Percentiles rank a stretch among this genome's conserved stretches.
These are phyloP conservation scores for Entomobrya proxima DNA, from an alignment of 2,888 invertebrate species.

Conservation along the genomic window DNA sequence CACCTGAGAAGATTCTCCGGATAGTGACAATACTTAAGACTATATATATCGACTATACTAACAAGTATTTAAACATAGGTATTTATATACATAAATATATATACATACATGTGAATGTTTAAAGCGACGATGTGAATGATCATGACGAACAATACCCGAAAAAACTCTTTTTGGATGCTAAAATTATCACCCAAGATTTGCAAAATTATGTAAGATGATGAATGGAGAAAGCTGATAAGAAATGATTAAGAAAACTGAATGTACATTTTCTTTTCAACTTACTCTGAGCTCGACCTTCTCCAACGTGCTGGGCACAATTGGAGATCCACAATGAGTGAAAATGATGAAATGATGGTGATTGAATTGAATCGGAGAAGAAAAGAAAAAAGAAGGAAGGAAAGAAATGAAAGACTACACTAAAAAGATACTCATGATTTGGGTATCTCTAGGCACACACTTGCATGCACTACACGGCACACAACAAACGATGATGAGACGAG, in stretches of 20 bases:
- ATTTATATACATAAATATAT: neutral
- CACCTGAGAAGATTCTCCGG: slow-evolving; percentile 34
- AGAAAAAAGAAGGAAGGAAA: slow-evolving; percentile 36
- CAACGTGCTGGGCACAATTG: slow-evolving; percentile 68
- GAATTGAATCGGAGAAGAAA: slow-evolving; percentile 27
- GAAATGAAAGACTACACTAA: slow-evolving; percentile 32
- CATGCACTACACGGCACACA: neutral
- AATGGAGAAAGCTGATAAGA: neutral
- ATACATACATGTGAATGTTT: neutral
- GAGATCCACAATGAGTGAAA: slow-evolving; percentile 56
- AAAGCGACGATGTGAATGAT: slow-evolving; percentile 39
- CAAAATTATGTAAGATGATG: neutral
- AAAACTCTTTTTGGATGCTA: neutral
- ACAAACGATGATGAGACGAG: neutral
- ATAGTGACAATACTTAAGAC: neutral
- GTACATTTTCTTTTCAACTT: slow-evolving; percentile 17
- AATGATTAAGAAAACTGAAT: neutral
- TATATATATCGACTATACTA: neutral
- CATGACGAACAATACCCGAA: slow-evolving; percentile 12
- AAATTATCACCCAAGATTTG: neutral
- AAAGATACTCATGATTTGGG: neutral
- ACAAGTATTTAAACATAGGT: neutral
- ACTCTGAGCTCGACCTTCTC: slow-evolving; percentile 69
- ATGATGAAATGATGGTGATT: slow-evolving; percentile 45
- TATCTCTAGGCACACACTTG: slow-evolving; percentile 33